Percentiles rank a stretch among this genome's conserved stretches.
Evolutionary conservation across 2,888 invertebrate species (phyloP).

Genomic region (Catonia carolina): DNA sequence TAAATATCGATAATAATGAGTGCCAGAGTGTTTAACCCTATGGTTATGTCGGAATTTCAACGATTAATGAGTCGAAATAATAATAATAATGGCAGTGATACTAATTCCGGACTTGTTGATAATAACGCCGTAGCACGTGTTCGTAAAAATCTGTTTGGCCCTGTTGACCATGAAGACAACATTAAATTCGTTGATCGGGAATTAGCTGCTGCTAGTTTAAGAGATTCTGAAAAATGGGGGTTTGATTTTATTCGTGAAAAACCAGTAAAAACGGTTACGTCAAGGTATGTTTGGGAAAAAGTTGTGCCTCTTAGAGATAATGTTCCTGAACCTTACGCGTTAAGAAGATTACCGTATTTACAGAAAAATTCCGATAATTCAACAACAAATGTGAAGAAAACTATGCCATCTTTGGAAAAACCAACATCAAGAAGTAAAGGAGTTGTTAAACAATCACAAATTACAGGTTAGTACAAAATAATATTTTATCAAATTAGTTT

Average conservation of each 20-base stretch:
- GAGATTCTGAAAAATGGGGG: slow-evolving; percentile 19
- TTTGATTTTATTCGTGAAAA: slow-evolving; percentile 20
- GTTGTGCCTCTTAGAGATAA: slow-evolving; percentile 14
- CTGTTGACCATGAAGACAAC: slow-evolving; percentile 20
- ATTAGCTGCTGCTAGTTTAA: slow-evolving; percentile 10
- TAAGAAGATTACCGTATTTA: slow-evolving; percentile 8
- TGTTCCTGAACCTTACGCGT: slow-evolving; percentile 21
- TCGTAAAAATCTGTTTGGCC: slow-evolving; percentile 20
- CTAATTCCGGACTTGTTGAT: background rate
- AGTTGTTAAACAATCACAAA: too few relatives aligned
- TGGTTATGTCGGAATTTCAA: slow-evolving; percentile 22
- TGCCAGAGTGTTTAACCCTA: slow-evolving; percentile 23
- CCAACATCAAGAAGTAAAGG: too few relatives aligned
- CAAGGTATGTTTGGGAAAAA: slow-evolving; percentile 22
- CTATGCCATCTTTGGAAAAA: too few relatives aligned
- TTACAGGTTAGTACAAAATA: too few relatives aligned
- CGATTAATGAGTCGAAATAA: slow-evolving; percentile 19
- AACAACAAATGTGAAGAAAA: too few relatives aligned
- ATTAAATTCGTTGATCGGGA: slow-evolving; percentile 18
- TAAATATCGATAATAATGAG: too few relatives aligned
- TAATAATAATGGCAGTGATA: slow-evolving; percentile 19
- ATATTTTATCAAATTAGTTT: too few relatives aligned
- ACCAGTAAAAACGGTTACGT: slow-evolving; percentile 10
- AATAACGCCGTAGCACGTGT: slow-evolving; percentile 13
- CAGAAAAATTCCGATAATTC: too few relatives aligned